Conservation (phyloP, 2,888 invertebrate species). For the Malthinus flaveolus region DNA sequence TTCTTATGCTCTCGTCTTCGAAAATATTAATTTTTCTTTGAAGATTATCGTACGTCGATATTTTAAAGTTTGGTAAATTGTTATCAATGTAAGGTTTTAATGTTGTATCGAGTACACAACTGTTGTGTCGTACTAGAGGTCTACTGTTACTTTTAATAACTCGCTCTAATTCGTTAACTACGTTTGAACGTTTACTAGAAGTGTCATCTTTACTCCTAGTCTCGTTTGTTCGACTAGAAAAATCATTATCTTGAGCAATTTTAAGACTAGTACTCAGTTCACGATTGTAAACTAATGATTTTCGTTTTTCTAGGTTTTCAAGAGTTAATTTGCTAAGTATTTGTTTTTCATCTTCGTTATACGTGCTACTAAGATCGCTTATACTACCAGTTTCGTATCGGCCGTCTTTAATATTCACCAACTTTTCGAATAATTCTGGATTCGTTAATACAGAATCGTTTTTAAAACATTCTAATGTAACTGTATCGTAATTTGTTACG, state of each 20-base stretch:
- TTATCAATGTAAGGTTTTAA: conserved; percentile 27
- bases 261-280: conserved; percentile 54
- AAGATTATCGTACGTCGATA: conserved; percentile 53
- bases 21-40: conserved; percentile 53
- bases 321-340: conserved; percentile 50
- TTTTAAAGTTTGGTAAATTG: conserved; percentile 53
- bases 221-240: conserved; percentile 13
- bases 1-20: conserved; percentile 53
- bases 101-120: conserved; percentile 13
- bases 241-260: conserved; percentile 38
- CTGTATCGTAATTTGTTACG: conserved; percentile 37
- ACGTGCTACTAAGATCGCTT: conserved; percentile 40
- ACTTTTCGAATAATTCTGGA: conserved; percentile 51
- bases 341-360: conserved; percentile 41
- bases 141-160: conserved; percentile 30
- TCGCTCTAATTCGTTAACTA: conserved; percentile 40
- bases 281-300: conserved; percentile 52
- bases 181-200: conserved; percentile 31
- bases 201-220: conserved; percentile 25
- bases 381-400: conserved; percentile 41
- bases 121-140: conserved; percentile 29
- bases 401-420: conserved; percentile 45
- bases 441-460: conserved; percentile 52
- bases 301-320: conserved; percentile 52
- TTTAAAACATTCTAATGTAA: conserved; percentile 33